Evolutionary conservation across 1,140 invertebrate genomes (phyloP).

Genomic region (Achatina immaculata): DNA sequence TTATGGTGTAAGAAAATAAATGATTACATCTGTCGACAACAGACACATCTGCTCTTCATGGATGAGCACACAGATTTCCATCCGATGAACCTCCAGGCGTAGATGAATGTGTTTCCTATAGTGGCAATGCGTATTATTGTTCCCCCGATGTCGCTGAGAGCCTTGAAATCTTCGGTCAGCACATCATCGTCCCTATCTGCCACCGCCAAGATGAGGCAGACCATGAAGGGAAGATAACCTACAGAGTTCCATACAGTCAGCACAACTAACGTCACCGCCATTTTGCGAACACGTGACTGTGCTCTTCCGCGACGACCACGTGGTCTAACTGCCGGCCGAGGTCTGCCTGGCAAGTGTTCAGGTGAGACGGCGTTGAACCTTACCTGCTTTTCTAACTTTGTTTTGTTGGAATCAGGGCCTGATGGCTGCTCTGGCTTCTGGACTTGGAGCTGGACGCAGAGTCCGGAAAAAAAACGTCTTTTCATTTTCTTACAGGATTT

Average conservation of each 20-base stretch:
- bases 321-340: neutral
- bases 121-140: neutral
- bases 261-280: neutral
- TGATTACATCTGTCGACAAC: neutral
- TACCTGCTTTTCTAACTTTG: neutral
- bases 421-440: too few relatives aligned
- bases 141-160: neutral
- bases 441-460: too few relatives aligned
- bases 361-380: neutral
- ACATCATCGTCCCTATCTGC: neutral
- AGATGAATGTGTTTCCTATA: slow-evolving; percentile 2
- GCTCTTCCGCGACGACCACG: neutral
- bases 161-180: neutral
- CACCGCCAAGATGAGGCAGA: neutral
- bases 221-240: neutral
- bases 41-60: neutral
- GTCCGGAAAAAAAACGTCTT: too few relatives aligned
- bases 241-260: neutral
- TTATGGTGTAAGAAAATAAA: too few relatives aligned
- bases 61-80: neutral
- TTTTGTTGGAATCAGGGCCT: neutral
- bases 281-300: neutral
- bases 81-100: neutral
- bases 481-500: too few relatives aligned
- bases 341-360: neutral